Conservation (phyloP, 2,113 vertebrate species). For the Ctenomys sociabilis region DNA sequence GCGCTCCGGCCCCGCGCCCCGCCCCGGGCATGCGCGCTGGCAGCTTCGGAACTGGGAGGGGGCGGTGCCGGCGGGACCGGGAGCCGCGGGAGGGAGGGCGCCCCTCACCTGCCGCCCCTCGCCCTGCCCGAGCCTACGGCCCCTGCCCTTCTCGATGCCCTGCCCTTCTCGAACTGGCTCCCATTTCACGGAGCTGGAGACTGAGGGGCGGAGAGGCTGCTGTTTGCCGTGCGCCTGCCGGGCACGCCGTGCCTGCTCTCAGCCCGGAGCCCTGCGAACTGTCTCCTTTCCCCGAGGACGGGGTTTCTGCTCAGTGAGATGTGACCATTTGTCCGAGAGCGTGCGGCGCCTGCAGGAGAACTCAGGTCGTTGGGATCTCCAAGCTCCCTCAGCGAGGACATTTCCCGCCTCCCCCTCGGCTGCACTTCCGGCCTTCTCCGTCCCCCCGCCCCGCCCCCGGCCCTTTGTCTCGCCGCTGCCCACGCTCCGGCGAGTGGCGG, state of each 20-base stretch:
- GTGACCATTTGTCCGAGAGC: neutral
- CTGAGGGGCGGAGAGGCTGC: neutral
- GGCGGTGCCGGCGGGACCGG: conserved; percentile 40
- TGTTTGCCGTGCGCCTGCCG: neutral
- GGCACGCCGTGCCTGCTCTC: neutral
- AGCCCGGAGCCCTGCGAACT: neutral
- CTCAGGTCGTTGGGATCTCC: neutral
- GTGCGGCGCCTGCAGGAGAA: no score
- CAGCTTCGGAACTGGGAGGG: conserved; percentile 25
- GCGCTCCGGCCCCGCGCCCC: conserved; percentile 58
- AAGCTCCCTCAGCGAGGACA: neutral
- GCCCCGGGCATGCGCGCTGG: conserved; percentile 63
- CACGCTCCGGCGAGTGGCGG: neutral
- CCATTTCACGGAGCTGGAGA: neutral
- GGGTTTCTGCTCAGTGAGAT: neutral
- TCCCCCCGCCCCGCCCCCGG: conserved; percentile 39
- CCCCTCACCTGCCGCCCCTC: neutral
- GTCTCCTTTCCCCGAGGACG: neutral
- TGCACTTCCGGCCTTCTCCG: conserved; percentile 69
- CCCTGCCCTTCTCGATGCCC: neutral
- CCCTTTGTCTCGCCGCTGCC: conserved; percentile 71
- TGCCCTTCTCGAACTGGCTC: neutral
- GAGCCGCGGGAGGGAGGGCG: neutral
- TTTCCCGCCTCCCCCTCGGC: conserved; percentile 60
- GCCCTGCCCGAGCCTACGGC: neutral